A percentile compares a stretch with the other conserved stretches of the same genome.
Evolutionary conservation across 1,140 invertebrate genomes (phyloP).

Genomic region (Bombus balteatus): DNA sequence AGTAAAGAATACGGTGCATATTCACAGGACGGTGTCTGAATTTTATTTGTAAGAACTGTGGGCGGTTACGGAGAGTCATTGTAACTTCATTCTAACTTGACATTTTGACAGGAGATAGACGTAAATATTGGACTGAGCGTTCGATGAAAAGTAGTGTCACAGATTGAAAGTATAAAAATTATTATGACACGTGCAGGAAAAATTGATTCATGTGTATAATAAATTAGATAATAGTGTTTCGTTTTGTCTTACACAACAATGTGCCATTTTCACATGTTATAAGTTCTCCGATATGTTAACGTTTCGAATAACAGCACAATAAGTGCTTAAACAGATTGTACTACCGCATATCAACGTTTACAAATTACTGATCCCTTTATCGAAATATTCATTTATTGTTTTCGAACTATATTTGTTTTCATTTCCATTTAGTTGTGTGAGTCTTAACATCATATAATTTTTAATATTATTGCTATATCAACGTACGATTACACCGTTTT

Average conservation of each 20-base stretch:
- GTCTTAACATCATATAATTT: conserved; percentile 6
- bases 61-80: conserved; percentile 63
- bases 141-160: conserved; percentile 44
- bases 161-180: conserved; percentile 29
- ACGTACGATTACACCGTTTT: background rate
- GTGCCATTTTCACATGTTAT: conserved; percentile 61
- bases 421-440: background rate
- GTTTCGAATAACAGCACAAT: conserved; percentile 38
- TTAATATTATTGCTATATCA: background rate
- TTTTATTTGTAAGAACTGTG: conserved; percentile 49
- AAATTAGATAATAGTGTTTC: conserved; percentile 46
- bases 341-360: background rate
- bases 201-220: conserved; percentile 1
- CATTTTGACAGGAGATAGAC: conserved; percentile 74
- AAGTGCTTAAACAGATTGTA: conserved; percentile 10
- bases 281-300: conserved; percentile 51
- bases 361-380: background rate
- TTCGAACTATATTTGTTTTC: background rate
- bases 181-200: background rate
- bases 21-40: conserved; percentile 18
- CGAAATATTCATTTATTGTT: background rate
- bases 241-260: conserved; percentile 48
- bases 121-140: conserved; percentile 73
- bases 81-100: conserved; percentile 65
- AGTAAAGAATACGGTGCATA: background rate